Percentiles rank a stretch among this genome's conserved stretches.
Conservation (phyloP, 2,113 vertebrate species). For the Clarias magur region DNA sequence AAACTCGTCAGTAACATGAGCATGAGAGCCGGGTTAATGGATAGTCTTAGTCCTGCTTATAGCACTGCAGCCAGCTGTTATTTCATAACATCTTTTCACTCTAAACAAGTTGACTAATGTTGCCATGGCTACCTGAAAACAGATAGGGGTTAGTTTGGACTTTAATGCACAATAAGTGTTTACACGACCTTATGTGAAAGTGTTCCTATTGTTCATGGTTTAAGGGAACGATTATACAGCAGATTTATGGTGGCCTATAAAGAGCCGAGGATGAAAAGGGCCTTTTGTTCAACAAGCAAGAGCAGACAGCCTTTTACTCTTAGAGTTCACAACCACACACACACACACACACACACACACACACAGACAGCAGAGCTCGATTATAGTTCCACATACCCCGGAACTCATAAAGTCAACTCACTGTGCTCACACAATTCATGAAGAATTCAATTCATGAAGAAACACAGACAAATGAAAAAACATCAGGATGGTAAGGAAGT, state of each 20-base stretch:
- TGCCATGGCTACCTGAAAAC: constrained; percentile 20
- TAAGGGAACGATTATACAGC: constrained; percentile 28
- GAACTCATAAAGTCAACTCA: constrained; percentile 14
- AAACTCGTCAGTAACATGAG: background rate
- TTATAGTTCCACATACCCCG: background rate
- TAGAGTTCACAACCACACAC: constrained; percentile 28
- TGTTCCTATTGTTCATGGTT: constrained; percentile 35
- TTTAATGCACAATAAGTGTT: constrained; percentile 34
- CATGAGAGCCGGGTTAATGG: background rate
- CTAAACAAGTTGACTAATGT: constrained; percentile 25
- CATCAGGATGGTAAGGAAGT: background rate
- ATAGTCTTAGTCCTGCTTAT: background rate
- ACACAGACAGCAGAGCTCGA: background rate
- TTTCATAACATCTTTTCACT: constrained; percentile 23
- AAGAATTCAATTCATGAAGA: background rate
- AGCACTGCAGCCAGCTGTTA: constrained; percentile 7
- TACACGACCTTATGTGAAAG: constrained; percentile 31
- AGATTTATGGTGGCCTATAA: constrained; percentile 38
- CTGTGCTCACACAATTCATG: background rate
- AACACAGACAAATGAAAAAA: background rate
- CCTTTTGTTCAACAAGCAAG: constrained; percentile 37
- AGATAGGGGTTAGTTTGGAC: constrained; percentile 27
- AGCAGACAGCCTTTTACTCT: background rate
- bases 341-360: constrained; percentile 14
- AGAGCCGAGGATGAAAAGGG: constrained; percentile 25